These are phyloP conservation scores for Rhaphigaster nebulosa DNA, from an alignment of 2,888 invertebrate species.

Conservation along the genomic window DNA sequence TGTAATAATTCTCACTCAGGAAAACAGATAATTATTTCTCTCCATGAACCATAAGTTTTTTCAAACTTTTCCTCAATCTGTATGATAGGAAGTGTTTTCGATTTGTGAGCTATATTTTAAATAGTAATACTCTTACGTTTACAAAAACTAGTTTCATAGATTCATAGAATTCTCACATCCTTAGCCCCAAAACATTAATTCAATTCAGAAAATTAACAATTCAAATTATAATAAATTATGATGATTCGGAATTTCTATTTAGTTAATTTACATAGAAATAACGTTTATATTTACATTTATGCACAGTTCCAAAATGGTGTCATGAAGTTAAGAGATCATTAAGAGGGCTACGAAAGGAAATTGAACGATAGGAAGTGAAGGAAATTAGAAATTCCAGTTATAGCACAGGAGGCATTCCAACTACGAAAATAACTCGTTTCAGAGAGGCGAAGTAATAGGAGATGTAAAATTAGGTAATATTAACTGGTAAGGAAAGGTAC, in stretches of 20 bases:
- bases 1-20: too few relatives aligned
- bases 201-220: neutral
- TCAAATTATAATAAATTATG: neutral
- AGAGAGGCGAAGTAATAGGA: neutral
- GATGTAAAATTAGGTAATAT: neutral
- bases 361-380: neutral
- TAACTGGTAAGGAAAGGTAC: neutral
- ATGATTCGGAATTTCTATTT: neutral
- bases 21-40: too few relatives aligned
- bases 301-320: neutral
- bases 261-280: neutral
- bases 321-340: neutral
- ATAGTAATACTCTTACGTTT: too few relatives aligned
- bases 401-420: neutral
- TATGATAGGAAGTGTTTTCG: too few relatives aligned
- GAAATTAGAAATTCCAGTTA: slow-evolving; percentile 20
- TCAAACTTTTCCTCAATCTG: too few relatives aligned
- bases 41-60: too few relatives aligned
- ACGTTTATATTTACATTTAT: neutral
- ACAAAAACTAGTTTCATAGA: neutral
- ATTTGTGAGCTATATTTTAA: too few relatives aligned
- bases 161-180: neutral
- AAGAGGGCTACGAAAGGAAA: neutral
- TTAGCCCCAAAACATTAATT: neutral
- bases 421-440: neutral